These are phyloP conservation scores for Oithona nana DNA, from an alignment of 2,888 invertebrate species.

Conservation along the genomic window DNA sequence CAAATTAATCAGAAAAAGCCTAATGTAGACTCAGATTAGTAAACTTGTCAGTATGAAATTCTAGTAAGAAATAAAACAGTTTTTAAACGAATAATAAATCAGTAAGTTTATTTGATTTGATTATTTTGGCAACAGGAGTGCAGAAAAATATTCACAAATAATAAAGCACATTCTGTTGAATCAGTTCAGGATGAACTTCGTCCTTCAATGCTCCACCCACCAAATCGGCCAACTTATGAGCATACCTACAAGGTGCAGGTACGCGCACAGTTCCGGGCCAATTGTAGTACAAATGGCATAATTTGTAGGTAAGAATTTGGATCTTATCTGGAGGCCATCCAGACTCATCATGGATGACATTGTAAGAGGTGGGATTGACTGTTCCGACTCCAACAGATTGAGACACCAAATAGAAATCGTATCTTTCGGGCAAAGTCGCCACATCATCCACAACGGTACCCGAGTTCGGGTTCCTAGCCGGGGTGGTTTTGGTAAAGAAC, in stretches of 20 bases:
- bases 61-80: too few relatives aligned
- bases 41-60: too few relatives aligned
- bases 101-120: too few relatives aligned
- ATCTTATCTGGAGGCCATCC: slow-evolving; percentile 49
- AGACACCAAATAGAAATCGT: slow-evolving; percentile 74
- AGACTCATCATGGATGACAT: slow-evolving; percentile 53
- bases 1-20: not conserved
- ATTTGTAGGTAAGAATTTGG: slow-evolving; percentile 64
- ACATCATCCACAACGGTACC: slow-evolving; percentile 73
- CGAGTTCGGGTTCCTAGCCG: slow-evolving; percentile 42
- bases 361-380: slow-evolving; percentile 74
- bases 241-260: slow-evolving; percentile 83
- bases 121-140: too few relatives aligned
- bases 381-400: slow-evolving; percentile 75
- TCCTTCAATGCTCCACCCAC: slow-evolving; percentile 59
- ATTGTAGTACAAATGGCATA: slow-evolving; percentile 75
- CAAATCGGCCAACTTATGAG: slow-evolving; percentile 77
- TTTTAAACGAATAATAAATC: too few relatives aligned
- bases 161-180: not conserved
- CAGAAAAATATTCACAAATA: not conserved
- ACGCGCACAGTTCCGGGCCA: slow-evolving; percentile 59
- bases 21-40: too few relatives aligned
- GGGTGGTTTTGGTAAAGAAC: slow-evolving; percentile 13
- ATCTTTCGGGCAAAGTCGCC: slow-evolving; percentile 52
- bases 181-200: slow-evolving; percentile 32